Base-by-base conservation (phyloP, 2,797 vertebrate genomes). In the Lutjanus argentimaculatus region DNA sequence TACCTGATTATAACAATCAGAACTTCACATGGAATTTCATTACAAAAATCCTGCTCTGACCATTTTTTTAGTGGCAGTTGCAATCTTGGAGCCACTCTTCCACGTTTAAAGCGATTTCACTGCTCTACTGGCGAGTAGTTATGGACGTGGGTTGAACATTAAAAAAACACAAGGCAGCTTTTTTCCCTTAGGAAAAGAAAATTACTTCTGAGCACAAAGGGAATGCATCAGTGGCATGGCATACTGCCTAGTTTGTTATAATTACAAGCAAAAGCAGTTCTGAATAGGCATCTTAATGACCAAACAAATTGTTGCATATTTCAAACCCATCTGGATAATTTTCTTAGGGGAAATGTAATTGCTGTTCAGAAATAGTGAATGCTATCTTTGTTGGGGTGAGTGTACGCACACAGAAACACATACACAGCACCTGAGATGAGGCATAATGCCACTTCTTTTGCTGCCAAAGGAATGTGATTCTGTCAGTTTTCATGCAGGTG, bases 301-400 rank as follows among this genome's bases (percentile, higher is more conserved):
- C 90, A 93, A 93, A 94, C 91, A 94, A 94, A 94, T 93, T 93
- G 89, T 91, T 93, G 92, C 92, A 88, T 92, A 93, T 95, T 95
- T 94, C 89, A 92, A 91, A 92, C 91, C 92, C 91, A 95, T 96
- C 93, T 94, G 89, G 88, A 86, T 88, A 58, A 90, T 94, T 95
- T 95, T 93, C 94, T 90, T 90, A 53, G 65, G 78, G 90, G 89
- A 85, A 85, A 92, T 85, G 82, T 93, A 95, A 95, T 94, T 94
- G 94, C 90, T 67, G 81, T 85, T 91, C 89, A 88, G 89, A 91
- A 92, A 88, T 69, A 72, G 69, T 55, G 86, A 87, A 89, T 75
- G 80, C 75, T 55, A 72, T 88, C 83, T 90, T 90, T 87, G 74
- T 80, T 65, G 81, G 58, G 52, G 52, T 19, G 56, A 74, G 51